Evolutionary conservation across 2,888 invertebrate genomes (phyloP).

Genomic region (Hemithea aestivaria): DNA sequence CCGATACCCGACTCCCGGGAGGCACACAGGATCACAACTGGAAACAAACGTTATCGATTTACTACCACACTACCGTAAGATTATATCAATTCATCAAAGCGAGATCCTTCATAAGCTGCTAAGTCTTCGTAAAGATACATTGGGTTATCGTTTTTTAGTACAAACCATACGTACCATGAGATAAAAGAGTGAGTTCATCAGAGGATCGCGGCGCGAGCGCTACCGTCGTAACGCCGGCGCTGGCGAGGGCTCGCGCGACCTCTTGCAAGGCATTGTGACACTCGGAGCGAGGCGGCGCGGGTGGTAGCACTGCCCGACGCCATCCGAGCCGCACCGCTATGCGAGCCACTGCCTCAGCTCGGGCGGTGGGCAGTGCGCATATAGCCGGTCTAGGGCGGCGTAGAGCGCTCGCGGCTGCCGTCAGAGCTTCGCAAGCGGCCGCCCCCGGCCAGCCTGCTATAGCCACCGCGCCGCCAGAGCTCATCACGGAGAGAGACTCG

Average conservation of each 20-base stretch:
- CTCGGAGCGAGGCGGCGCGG: conserved; percentile 30
- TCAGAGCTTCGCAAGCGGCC: conserved; percentile 37
- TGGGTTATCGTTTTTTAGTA: too few species aligned
- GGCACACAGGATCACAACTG: conserved; percentile 45
- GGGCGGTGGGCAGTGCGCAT: conserved; percentile 32
- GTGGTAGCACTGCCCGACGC: conserved; percentile 42
- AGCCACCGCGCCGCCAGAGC: conserved; percentile 34
- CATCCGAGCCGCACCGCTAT: conserved; percentile 44
- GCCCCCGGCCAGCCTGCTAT: conserved; percentile 40
- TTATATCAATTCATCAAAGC: too few species aligned
- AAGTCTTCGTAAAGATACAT: too few species aligned
- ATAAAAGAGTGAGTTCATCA: conserved; percentile 23
- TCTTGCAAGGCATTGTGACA: conserved; percentile 36
- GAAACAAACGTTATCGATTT: too few species aligned
- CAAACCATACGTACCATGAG: conserved; percentile 37
- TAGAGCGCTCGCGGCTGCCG: conserved; percentile 36
- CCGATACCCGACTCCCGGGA: conserved; percentile 22
- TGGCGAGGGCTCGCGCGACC: conserved; percentile 33
- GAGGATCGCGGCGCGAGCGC: conserved; percentile 13
- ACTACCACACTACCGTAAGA: too few species aligned
- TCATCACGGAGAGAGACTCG: conserved; percentile 40
- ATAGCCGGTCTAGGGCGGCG: conserved; percentile 27
- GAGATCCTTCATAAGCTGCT: too few species aligned
- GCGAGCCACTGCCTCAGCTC: conserved; percentile 34
- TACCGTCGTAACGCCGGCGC: conserved; percentile 34